Evolutionary conservation across 1,140 invertebrate genomes (phyloP), one percentile per base, ranked within the genome.

Genomic region (Phenacoccus solenopsis): DNA sequence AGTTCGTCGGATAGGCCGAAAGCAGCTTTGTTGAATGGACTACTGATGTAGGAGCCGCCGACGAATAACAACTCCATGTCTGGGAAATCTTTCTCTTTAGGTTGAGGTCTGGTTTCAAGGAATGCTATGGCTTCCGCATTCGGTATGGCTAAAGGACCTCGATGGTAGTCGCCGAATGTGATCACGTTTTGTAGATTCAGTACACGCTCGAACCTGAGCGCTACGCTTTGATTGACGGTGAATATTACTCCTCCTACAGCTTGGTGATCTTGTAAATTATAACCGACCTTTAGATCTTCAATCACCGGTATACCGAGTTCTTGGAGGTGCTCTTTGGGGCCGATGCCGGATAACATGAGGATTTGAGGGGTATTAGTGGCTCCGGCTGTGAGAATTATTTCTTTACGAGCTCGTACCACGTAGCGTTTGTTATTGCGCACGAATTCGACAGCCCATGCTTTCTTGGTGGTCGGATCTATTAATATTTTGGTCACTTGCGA

Each of bases 331-430:
- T 85, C 78, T 70, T 76, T 81, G 0, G 88, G 88, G 0, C 90
- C 90, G 25, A 91, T 82, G 9, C 90, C 90, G 0, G 88, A 90
- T 1, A 90, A 74, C 83, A 90, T 86, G 1, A 92, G 76, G 1
- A 92, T 69, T 73, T 88, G 85, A 1, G 88, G 84, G 0, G 85
- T 82, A 73, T 88, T 87, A 5, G 90, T 83, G 0, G 84, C 80
- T 1, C 88, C 88, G 0, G 84, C 86, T 0, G 85, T 86, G 4
- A 90, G 28, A 28, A 90, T 82, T 0, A 90, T 81, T 78, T 90
- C 88, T 71, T 86, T 88, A 1, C 77, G 78, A 0, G 81, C 82
- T 13, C 78, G 78, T 0, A 84, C 80, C 21, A 76, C 75, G 0
- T 80, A 75, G 13, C 74, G 75, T 70, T 79, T 78, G n/a, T 80